Conservation (phyloP, 2,888 invertebrate genomes). For the Meghimatium bilineatum region DNA sequence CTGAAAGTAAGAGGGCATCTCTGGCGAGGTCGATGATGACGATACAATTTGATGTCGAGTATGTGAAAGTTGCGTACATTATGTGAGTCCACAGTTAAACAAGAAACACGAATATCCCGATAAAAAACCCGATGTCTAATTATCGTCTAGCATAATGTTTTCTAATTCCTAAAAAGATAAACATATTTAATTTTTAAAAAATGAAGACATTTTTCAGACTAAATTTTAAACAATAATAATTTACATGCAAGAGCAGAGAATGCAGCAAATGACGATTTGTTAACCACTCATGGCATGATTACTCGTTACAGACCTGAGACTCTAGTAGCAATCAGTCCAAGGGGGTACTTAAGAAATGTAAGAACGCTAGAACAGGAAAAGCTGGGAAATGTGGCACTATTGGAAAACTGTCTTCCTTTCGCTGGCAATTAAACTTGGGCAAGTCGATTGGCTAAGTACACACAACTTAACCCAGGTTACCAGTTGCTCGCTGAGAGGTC, state of each 20-base stretch:
- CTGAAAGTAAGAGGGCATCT: no score
- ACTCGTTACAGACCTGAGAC: not conserved
- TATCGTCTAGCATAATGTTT: no score
- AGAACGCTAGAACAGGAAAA: not conserved
- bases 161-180: no score
- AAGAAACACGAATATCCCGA: no score
- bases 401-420: constrained; percentile 5
- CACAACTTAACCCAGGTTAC: not conserved
- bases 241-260: not conserved
- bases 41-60: no score
- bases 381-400: constrained; percentile 19
- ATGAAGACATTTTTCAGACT: no score
- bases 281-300: not conserved
- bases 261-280: not conserved
- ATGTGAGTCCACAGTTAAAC: no score
- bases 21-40: no score
- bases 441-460: constrained; percentile 12
- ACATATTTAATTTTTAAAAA: no score
- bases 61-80: no score
- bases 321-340: constrained; percentile 19
- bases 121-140: no score
- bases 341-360: constrained; percentile 3
- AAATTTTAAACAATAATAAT: no score
- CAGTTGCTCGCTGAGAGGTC: not conserved
- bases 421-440: constrained; percentile 27